These are phyloP conservation scores for Nemapogon koenigi DNA, from an alignment of 2,888 invertebrate species.

Conservation along the genomic window DNA sequence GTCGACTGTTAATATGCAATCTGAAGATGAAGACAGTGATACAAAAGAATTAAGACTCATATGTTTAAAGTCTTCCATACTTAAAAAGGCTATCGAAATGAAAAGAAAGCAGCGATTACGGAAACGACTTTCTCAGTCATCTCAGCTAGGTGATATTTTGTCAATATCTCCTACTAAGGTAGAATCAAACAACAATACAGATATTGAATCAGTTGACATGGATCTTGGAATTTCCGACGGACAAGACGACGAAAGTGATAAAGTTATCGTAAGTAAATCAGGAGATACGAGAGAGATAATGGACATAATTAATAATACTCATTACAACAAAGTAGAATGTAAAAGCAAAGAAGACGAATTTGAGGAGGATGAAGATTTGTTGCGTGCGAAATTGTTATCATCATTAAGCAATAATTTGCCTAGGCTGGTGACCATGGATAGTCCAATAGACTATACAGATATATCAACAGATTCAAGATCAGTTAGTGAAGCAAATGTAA, in stretches of 20 bases:
- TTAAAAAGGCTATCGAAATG: conserved; percentile 69
- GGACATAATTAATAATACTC: too few species aligned
- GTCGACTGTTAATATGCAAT: conserved; percentile 20
- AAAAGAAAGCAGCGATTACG: conserved; percentile 50
- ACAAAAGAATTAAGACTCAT: conserved; percentile 68
- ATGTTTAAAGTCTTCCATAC: conserved; percentile 71
- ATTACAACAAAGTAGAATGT: too few species aligned
- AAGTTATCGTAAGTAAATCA: too few species aligned
- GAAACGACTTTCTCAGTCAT: conserved; percentile 43
- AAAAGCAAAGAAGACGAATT: conserved; percentile 46
- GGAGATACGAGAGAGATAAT: too few species aligned
- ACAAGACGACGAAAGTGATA: too few species aligned
- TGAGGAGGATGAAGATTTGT: conserved; percentile 68
- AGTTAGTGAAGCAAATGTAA: too few species aligned
- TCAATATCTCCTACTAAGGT: conserved; percentile 22
- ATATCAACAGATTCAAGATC: too few species aligned
- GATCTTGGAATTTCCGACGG: conserved; percentile 49
- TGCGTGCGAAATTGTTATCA: conserved; percentile 62
- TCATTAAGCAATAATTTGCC: too few species aligned
- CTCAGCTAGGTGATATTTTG: too few species aligned
- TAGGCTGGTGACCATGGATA: too few species aligned
- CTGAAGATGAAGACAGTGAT: conserved; percentile 66
- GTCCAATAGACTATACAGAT: too few species aligned
- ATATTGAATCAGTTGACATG: conserved; percentile 60
- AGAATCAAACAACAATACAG: conserved; percentile 44